These are phyloP conservation scores for Criorhina ranunculi DNA, from an alignment of 2,888 invertebrate genomes.

Conservation along the genomic window DNA sequence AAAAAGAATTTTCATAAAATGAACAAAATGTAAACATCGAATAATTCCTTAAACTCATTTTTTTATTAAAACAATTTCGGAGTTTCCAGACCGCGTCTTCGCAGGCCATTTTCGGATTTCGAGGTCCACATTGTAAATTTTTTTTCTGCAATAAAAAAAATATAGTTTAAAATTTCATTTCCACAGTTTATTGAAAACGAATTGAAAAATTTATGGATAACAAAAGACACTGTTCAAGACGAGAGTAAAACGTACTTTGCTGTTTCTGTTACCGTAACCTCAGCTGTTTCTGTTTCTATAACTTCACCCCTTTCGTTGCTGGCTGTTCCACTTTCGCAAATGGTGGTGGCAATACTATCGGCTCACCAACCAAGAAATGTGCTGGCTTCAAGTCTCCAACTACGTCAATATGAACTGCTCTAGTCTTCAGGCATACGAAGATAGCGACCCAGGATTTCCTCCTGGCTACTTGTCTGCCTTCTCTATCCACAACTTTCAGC, in stretches of 20 bases:
- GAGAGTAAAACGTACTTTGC: no score
- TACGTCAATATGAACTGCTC: slow-evolving; percentile 34
- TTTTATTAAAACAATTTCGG: neutral
- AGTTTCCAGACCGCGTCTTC: neutral
- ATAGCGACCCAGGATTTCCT: no score
- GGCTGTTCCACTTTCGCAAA: neutral
- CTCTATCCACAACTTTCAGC: neutral
- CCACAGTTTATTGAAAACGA: no score
- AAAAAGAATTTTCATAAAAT: neutral
- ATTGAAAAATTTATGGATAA: no score
- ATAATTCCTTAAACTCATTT: neutral
- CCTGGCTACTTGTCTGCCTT: neutral
- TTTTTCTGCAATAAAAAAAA: neutral
- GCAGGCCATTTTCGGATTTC: neutral
- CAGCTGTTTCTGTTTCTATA: neutral
- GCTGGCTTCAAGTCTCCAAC: neutral
- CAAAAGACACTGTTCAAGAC: no score
- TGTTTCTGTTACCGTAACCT: no score
- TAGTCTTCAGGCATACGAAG: slow-evolving; percentile 38
- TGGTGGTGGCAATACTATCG: neutral
- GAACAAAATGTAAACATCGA: neutral
- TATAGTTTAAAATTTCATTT: no score
- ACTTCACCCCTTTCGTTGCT: neutral
- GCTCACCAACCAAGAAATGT: neutral
- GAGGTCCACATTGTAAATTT: neutral